Base-by-base conservation (phyloP, 2,888 invertebrate species). In the Leptogaster cylindrica region DNA sequence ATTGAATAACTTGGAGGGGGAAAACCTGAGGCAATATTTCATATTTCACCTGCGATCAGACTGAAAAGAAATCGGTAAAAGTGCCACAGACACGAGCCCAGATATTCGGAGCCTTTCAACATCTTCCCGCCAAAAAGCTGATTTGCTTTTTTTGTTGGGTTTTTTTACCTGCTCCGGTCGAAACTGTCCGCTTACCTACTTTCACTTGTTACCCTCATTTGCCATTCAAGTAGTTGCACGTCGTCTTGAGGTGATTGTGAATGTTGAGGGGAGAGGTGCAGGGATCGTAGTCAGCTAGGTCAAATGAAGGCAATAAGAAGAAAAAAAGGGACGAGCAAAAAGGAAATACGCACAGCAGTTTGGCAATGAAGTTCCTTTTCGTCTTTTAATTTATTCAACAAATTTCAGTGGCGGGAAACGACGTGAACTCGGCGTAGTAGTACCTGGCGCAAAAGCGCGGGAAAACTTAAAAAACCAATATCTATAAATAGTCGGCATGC, bases 401-500 rank as follows among this genome's bases (percentile, higher is more conserved):
- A 18, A 8, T 8, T 46, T 46, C n/a, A 25, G 46, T 12, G 46
- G 46, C 46, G 46, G 46, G 46, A 46, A 46, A 46, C n/a, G 2
- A 23, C 20, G 2, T 2, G 20, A n/a, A n/a, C n/a, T n/a, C 46
- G 46, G 25, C 46, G 25, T 12, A 23, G 2, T 16, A 3, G 23
- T 20, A 6, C 20, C 46, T 25, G 25, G 46, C 6, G 44, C 10
- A 10, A 46, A 46, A 46, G 16, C 46, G 46, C 23, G 46, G 46
- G 46, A 46, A 46, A 20, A n/a, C n/a, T n/a, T n/a, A n/a, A 31
- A 31, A 31, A 31, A 31, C 31, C 23, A 25, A n/a, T 46, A 25
- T 25, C 46, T 23, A n/a, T n/a, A n/a, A n/a, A n/a, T n/a, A 46
- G 44, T 44, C 16, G 16, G 44, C 46, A 46, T 23, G 31, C 6